These are phyloP conservation scores for Erannis defoliaria DNA, from an alignment of 2,888 invertebrate genomes.

Conservation along the genomic window DNA sequence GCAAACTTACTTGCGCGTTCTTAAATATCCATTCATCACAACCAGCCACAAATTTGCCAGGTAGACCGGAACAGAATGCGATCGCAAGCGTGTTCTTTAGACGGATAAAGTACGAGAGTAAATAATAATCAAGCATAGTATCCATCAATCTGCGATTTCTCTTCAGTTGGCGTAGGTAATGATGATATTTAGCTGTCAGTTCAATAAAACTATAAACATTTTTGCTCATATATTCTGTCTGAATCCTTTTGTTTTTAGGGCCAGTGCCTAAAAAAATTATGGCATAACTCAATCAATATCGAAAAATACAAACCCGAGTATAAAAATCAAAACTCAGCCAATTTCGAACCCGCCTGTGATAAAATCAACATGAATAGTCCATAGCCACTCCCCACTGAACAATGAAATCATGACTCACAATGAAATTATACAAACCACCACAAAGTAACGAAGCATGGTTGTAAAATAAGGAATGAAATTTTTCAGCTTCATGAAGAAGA, in stretches of 20 bases:
- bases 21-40: slow-evolving; percentile 13
- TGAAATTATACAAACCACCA: neutral
- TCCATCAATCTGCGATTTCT: slow-evolving; percentile 12
- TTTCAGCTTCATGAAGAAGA: slow-evolving; percentile 76
- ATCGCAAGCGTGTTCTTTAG: slow-evolving; percentile 8
- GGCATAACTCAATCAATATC: no score
- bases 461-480: neutral
- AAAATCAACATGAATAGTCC: no score
- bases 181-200: neutral
- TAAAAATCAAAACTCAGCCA: no score
- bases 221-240: no score
- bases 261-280: no score
- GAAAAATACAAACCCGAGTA: no score
- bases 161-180: neutral
- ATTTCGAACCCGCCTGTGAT: no score
- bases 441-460: neutral
- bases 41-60: slow-evolving; percentile 13
- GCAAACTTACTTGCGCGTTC: slow-evolving; percentile 8
- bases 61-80: slow-evolving; percentile 21
- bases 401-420: no score
- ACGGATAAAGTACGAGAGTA: slow-evolving; percentile 4
- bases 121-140: slow-evolving; percentile 4
- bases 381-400: no score
- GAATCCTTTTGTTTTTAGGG: no score
- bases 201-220: no score